Base-by-base conservation (phyloP, 2,113 vertebrate genomes). In the Diadophis punctatus region DNA sequence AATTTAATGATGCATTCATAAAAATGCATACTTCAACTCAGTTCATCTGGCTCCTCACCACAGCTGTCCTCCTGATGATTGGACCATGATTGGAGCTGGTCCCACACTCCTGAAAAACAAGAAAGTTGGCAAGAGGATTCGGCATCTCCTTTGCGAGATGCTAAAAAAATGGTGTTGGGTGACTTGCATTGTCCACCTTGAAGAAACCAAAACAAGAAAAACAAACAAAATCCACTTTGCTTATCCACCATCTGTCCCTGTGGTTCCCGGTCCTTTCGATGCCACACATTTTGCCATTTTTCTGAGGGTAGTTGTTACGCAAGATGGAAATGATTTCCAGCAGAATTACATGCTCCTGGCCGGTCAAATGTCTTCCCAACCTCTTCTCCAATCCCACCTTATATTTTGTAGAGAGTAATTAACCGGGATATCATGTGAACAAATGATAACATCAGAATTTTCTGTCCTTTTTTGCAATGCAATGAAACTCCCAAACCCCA, bases 361-460 rank as follows among this genome's bases (percentile, higher is more conserved):
- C 0, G 1, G 1, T 12, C 63, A 55, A 30, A 90, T 12, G 86
- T 5, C 93, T 91, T 74, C 93, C 93, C 93, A 34, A 30, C 3
- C 49, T 34, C 30, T 80, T 34, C 18, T 39, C 89, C 63, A n/a
- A 11, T 92, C 91, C 93, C 92, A 9, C 39, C 93, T 95, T 96
- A 88, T 93, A 93, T 92, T 87, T 91, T 74, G 85, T 95, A 90
- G 90, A 93, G 90, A 87, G 95, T 95, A 95, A 96, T 96, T 95
- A 94, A 96, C 94, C 0, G 5, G 11, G 27, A 30, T 16, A 80
- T 39, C 2, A 80, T 20, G 7, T 3, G 7, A 39, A 80, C 18
- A 39, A 39, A 39, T 39, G 16, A 80, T 8, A 80, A 39, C 8
- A 22, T 3, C 7, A 9, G 34, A 8, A 39, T 39, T 34, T 20